Conservation (phyloP, 1,140 invertebrate species). For the Drosophila murphyi region DNA sequence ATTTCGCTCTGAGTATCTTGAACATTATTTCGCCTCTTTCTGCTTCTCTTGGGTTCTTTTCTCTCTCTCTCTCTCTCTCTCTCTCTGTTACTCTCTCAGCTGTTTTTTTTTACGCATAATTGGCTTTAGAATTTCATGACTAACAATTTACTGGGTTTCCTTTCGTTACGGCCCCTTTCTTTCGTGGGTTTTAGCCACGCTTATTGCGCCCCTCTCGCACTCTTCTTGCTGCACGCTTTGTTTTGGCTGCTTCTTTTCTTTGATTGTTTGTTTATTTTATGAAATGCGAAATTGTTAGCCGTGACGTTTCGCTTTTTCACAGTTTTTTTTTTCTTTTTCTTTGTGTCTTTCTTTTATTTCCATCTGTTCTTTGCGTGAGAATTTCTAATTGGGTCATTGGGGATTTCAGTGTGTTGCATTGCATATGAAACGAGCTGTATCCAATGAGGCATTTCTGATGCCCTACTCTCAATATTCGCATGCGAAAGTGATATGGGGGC, state of each 20-base stretch:
- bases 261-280: slow-evolving; percentile 66
- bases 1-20: slow-evolving; percentile 30
- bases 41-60: slow-evolving; percentile 10
- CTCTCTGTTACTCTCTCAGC: too few species aligned
- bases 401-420: slow-evolving; percentile 37
- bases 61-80: slow-evolving; percentile 1
- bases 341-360: slow-evolving; percentile 19
- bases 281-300: slow-evolving; percentile 74
- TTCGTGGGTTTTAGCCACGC: slow-evolving; percentile 56
- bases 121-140: slow-evolving; percentile 22
- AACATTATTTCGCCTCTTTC: too few species aligned
- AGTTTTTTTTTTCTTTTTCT: slow-evolving; percentile 25
- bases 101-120: slow-evolving; percentile 15
- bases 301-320: slow-evolving; percentile 72
- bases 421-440: slow-evolving; percentile 41
- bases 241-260: slow-evolving; percentile 53
- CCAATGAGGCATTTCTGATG: slow-evolving; percentile 71
- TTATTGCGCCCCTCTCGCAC: slow-evolving; percentile 52
- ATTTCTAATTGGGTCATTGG: slow-evolving; percentile 75
- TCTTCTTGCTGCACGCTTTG: slow-evolving; percentile 27
- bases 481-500: slow-evolving; percentile 56
- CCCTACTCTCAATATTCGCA: slow-evolving; percentile 61
- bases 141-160: slow-evolving; percentile 31
- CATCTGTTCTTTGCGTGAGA: slow-evolving; percentile 73
- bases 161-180: slow-evolving; percentile 65